phyloP scores from a whole-genome alignment of 2,797 vertebrate genomes.

The Limnodromus scolopaceus region DNA sequence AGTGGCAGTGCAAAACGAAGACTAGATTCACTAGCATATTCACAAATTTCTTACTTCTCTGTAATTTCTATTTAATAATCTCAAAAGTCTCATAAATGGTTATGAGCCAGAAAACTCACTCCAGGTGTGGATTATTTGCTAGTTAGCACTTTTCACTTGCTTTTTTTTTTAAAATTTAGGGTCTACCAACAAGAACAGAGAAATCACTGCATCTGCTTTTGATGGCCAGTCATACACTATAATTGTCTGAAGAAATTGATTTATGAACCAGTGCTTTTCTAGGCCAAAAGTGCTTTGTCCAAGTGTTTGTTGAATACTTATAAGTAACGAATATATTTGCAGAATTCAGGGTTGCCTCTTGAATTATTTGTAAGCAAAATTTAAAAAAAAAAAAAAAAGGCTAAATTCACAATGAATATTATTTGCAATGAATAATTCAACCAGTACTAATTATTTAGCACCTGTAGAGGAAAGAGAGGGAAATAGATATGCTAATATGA shows the following conservation, averaged over 20 bases:
- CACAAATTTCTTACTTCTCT: not conserved
- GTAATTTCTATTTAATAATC: conserved; percentile 8
- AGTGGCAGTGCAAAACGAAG: not conserved
- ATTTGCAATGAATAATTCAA: conserved; percentile 75
- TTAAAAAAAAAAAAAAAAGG: not conserved
- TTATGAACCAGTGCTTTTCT: not conserved
- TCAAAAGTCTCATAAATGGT: conserved; percentile 2
- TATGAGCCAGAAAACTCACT: conserved; percentile 7
- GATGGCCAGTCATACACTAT: not conserved
- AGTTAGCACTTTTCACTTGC: not conserved
- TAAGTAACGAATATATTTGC: not conserved
- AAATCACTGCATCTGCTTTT: not conserved
- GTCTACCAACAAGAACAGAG: not conserved
- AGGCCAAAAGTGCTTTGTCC: conserved; percentile 16
- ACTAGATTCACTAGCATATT: not conserved
- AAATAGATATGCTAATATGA: conserved; percentile 65
- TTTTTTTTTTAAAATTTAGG: not conserved
- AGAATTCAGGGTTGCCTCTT: conserved; percentile 29
- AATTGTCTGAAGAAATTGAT: not conserved
- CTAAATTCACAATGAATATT: conserved; percentile 74
- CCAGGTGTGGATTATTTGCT: conserved; percentile 14
- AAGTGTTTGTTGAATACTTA: conserved; percentile 22
- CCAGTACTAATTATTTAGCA: conserved; percentile 73
- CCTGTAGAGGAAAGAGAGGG: conserved; percentile 64
- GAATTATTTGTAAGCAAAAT: conserved; percentile 57